Percentiles rank a stretch among this genome's conserved stretches.
phyloP scores from a whole-genome alignment of 1,140 invertebrate genomes.

The Bombus superbus region DNA sequence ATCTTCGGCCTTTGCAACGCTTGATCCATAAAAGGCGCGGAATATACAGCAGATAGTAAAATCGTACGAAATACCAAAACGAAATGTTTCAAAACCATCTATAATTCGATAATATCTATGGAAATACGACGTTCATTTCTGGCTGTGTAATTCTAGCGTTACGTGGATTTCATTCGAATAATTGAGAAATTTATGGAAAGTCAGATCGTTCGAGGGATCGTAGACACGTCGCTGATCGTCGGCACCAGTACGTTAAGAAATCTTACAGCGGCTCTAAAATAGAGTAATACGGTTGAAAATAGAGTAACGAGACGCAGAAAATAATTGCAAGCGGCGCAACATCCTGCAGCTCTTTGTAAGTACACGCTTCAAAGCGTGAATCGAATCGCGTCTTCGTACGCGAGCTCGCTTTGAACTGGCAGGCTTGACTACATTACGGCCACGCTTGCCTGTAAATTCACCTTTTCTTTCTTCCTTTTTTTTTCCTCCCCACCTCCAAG shows the following conservation, averaged over 20 bases:
- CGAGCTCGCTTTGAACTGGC: constrained; percentile 43
- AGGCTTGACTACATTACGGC: constrained; percentile 51
- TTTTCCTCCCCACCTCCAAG: neutral
- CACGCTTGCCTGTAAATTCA: constrained; percentile 51
- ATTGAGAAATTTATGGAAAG: too few species aligned
- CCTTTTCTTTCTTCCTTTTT: constrained; percentile 25
- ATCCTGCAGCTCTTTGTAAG: neutral
- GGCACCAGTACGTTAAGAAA: neutral
- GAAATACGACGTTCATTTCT: too few species aligned
- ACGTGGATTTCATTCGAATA: too few species aligned
- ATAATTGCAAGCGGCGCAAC: neutral
- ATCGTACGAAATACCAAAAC: too few species aligned
- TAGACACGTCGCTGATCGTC: too few species aligned
- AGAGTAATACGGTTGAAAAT: neutral
- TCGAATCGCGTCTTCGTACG: constrained; percentile 46
- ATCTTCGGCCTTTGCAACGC: too few species aligned
- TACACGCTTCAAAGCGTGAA: constrained; percentile 19
- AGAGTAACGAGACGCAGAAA: neutral
- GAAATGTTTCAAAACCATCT: too few species aligned
- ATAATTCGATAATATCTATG: too few species aligned
- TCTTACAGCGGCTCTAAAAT: neutral
- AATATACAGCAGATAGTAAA: too few species aligned
- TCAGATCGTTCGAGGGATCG: too few species aligned
- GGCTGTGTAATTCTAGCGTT: too few species aligned
- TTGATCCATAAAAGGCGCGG: too few species aligned